Evolutionary conservation across 1,140 invertebrate species (phyloP), one percentile per base, ranked within the genome.

Genomic region (Mylabris phalerata): DNA sequence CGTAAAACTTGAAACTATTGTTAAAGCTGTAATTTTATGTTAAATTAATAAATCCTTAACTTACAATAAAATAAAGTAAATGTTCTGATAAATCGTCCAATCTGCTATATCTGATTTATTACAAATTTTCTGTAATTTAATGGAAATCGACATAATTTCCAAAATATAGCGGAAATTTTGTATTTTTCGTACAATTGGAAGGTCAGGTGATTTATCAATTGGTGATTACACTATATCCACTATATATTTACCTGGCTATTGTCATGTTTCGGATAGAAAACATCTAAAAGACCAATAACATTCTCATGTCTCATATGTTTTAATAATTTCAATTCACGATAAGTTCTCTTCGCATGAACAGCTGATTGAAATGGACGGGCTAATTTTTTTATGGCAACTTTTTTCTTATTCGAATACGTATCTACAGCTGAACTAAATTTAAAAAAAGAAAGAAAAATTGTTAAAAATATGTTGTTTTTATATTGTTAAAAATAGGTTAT

Each of bases 241-340:
- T 10, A 40, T 1, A 50, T 39, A 49, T 51, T 56, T 57, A 73
- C 72, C 59, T 74, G 72, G 57, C 65, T 72, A 50, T 71, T 73
- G 59, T 74, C 72, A 55, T 73, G 67, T 56, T 68, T 69, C 73
- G 93, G 81, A 84, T 94, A 84, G 82, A 98, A 98, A n/a, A 96
- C 92, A 80, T 98, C 93, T 44, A 98, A 73, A 9, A 99, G 76
- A n/a, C 94, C 82, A 62, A 85, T 90, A 75, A 98, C 95, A 87
- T 99, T 99, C 79, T 98, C 96, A 81, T 99, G 97, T 75, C 97
- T 94, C 88, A 99, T 98, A 68, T 99, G 92, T 75, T 98, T 98
- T 50, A 99, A 83, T 77, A 99, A 86, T 50, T 93, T 84, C 60
- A 99, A 81, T 76, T 99, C 97, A 55, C 97, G 82, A 72, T 98